A percentile compares a stretch with the other conserved stretches of the same genome.
Evolutionary conservation across 2,113 vertebrate species (phyloP).

Genomic region (Misgurnus anguillicaudatus): DNA sequence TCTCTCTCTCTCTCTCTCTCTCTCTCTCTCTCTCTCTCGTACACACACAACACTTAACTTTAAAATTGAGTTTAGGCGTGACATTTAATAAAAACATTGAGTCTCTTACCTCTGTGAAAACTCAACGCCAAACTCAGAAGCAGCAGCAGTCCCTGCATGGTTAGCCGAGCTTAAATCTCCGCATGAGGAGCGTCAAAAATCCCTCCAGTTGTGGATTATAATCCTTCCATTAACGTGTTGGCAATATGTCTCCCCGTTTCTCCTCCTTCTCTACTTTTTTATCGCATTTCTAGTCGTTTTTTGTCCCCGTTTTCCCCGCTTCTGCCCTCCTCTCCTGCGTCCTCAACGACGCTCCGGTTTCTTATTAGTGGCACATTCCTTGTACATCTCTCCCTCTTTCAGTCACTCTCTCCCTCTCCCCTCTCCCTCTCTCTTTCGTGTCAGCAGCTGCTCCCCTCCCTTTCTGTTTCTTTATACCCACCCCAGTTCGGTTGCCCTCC

Average conservation of each 20-base stretch:
- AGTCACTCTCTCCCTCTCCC: slow-evolving; percentile 45
- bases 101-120: slow-evolving; percentile 71
- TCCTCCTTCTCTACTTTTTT: slow-evolving; percentile 25
- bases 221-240: slow-evolving; percentile 56
- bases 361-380: slow-evolving; percentile 70
- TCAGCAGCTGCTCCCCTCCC: slow-evolving; percentile 56
- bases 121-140: slow-evolving; percentile 74
- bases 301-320: slow-evolving; percentile 43
- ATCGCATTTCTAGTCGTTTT: slow-evolving; percentile 9
- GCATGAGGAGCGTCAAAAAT: slow-evolving; percentile 75
- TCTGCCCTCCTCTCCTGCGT: slow-evolving; percentile 48
- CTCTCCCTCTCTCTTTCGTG: slow-evolving; percentile 53
- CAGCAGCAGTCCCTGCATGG: slow-evolving; percentile 74
- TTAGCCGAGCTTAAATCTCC: slow-evolving; percentile 74
- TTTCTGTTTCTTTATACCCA: slow-evolving; percentile 19
- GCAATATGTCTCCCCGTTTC: slow-evolving; percentile 4
- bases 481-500: slow-evolving; percentile 11
- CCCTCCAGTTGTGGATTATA: slow-evolving; percentile 47
- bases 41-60: not conserved
- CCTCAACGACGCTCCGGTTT: slow-evolving; percentile 60
- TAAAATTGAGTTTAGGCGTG: slow-evolving; percentile 1
- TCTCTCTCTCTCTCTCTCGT: not conserved
- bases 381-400: slow-evolving; percentile 49
- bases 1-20: not conserved
- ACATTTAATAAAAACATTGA: not conserved